A percentile compares a stretch with the other conserved stretches of the same genome.
Conservation (phyloP, 2,113 vertebrate species). For the Cathartes aura region DNA sequence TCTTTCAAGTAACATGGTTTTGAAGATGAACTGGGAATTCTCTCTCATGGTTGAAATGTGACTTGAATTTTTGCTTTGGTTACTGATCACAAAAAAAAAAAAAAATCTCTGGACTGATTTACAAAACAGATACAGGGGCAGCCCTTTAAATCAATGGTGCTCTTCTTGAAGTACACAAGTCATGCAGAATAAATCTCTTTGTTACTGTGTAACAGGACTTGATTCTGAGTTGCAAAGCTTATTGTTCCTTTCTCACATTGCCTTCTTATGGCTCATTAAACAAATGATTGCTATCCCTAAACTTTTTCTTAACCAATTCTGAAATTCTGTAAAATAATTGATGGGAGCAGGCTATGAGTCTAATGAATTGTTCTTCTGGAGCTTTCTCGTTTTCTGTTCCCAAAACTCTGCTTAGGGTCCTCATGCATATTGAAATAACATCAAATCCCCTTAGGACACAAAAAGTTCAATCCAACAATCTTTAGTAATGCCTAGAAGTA, state of each 20-base stretch:
- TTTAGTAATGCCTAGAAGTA: neutral
- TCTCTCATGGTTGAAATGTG: neutral
- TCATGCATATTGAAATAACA: neutral
- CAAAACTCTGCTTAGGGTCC: neutral
- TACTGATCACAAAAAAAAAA: neutral
- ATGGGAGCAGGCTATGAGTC: neutral
- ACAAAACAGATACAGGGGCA: neutral
- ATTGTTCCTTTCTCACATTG: neutral
- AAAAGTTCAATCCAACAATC: neutral
- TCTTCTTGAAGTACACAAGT: neutral
- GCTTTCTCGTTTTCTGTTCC: neutral
- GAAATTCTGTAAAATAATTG: neutral
- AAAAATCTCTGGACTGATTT: neutral
- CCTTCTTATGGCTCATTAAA: neutral
- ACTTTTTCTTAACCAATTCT: neutral
- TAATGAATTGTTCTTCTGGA: neutral
- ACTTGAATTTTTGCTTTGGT: neutral
- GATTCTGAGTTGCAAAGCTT: neutral
- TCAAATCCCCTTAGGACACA: neutral
- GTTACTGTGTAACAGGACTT: neutral
- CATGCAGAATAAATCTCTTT: neutral
- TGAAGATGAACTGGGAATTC: neutral
- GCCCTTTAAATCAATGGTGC: neutral
- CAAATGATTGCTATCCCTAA: neutral
- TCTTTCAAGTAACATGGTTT: neutral